These are phyloP conservation scores for Tetanocera ferruginea DNA, from an alignment of 2,888 invertebrate genomes.

Conservation along the genomic window DNA sequence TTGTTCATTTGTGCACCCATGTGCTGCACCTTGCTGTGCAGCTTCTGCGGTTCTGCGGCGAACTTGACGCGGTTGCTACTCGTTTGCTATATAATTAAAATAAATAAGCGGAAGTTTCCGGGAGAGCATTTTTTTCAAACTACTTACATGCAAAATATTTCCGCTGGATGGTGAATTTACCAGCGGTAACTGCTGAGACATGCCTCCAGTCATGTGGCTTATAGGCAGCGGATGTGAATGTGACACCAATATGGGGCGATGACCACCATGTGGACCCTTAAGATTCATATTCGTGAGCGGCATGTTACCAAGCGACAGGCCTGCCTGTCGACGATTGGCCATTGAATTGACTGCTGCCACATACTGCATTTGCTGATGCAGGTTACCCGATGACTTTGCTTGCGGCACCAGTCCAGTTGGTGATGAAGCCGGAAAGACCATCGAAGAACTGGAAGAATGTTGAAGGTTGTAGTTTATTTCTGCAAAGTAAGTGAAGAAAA, in stretches of 20 bases:
- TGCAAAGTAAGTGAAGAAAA: conserved; percentile 62
- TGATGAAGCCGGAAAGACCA: conserved; percentile 60
- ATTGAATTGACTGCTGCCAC: conserved; percentile 63
- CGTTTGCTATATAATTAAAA: conserved; percentile 51
- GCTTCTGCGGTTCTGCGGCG: conserved; percentile 67
- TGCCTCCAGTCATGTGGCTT: conserved; percentile 56
- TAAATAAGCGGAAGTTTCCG: neutral
- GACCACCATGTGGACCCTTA: conserved; percentile 55
- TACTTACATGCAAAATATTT: conserved; percentile 76
- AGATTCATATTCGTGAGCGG: conserved; percentile 50
- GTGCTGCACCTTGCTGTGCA: conserved; percentile 55
- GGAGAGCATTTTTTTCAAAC: neutral
- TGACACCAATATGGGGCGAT: conserved; percentile 67
- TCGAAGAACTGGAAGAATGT: conserved; percentile 70
- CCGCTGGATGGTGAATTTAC: conserved; percentile 79
- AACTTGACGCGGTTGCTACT: conserved; percentile 68
- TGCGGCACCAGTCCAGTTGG: conserved; percentile 65
- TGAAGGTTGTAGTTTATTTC: conserved; percentile 70
- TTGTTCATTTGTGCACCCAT: conserved; percentile 42
- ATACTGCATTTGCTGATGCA: conserved; percentile 70
- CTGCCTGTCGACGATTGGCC: conserved; percentile 68
- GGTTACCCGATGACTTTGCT: conserved; percentile 73
- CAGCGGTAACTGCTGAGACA: conserved; percentile 64
- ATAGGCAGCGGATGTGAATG: conserved; percentile 67
- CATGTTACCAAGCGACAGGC: conserved; percentile 65